These are phyloP conservation scores for Tanypteryx hageni DNA, from an alignment of 2,888 invertebrate genomes.

Conservation along the genomic window DNA sequence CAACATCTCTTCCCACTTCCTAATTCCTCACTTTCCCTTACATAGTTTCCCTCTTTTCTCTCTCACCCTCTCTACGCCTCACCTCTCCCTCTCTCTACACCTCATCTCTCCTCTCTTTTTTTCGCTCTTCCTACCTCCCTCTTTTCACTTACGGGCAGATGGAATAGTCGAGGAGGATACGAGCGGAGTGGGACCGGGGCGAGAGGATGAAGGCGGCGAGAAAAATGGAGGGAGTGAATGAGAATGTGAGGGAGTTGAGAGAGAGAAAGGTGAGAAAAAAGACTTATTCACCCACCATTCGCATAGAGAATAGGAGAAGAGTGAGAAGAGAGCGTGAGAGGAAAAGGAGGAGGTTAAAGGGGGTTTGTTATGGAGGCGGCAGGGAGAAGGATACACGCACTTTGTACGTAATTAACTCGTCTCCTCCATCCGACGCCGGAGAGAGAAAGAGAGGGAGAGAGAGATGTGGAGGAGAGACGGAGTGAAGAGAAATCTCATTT, in stretches of 20 bases:
- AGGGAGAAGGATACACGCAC: neutral
- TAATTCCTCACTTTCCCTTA: no score
- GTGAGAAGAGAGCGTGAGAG: neutral
- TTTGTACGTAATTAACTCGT: slow-evolving; percentile 24
- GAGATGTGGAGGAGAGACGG: neutral
- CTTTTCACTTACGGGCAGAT: neutral
- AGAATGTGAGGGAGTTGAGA: no score
- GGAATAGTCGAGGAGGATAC: neutral
- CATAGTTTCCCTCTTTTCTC: no score
- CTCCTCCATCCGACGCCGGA: slow-evolving; percentile 17
- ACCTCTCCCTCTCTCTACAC: no score
- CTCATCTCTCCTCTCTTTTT: neutral
- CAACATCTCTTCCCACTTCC: no score
- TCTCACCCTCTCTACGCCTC: no score
- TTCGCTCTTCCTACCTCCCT: neutral
- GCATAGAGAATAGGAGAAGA: slow-evolving; percentile 9
- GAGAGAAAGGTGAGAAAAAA: neutral
- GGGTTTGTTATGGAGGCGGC: slow-evolving; percentile 20
- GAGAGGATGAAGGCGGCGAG: neutral
- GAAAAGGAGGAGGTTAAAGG: neutral
- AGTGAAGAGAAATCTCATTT: slow-evolving; percentile 32
- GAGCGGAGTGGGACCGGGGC: neutral
- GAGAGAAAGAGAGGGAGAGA: neutral
- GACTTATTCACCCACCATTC: neutral
- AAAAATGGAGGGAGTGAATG: neutral